Conservation (phyloP, 2,888 invertebrate species). For the Diaperis boleti region DNA sequence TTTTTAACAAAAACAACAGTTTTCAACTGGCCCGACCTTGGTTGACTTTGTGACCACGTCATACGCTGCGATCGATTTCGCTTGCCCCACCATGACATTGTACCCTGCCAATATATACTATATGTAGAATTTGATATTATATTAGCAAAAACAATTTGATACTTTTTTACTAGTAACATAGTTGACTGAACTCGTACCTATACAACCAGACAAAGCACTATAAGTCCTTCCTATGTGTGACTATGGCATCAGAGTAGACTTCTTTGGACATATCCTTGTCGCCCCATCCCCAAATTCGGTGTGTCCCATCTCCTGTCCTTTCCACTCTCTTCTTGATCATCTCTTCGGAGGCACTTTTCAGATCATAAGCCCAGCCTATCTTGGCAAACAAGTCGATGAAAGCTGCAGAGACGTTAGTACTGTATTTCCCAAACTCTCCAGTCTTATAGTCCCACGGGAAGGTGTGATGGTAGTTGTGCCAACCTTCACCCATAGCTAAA, state of each 20-base stretch:
- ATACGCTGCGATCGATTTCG: no score
- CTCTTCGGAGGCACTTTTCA: constrained; percentile 82
- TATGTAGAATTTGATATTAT: no score
- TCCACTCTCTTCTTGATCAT: constrained; percentile 77
- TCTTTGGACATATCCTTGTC: constrained; percentile 73
- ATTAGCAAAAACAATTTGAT: no score
- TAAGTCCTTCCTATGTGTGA: constrained; percentile 51
- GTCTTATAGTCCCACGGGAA: constrained; percentile 91
- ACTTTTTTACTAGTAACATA: no score
- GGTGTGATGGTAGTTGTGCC: constrained; percentile 89
- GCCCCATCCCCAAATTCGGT: constrained; percentile 83
- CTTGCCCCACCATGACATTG: no score
- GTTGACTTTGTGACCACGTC: no score
- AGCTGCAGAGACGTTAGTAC: constrained; percentile 79
- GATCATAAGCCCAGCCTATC: constrained; percentile 89
- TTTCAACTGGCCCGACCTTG: no score
- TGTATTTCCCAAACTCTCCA: constrained; percentile 80
- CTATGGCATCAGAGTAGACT: constrained; percentile 58
- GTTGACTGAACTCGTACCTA: no score
- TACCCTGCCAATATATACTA: no score
- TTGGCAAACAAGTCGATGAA: constrained; percentile 86
- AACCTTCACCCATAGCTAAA: constrained; percentile 76
- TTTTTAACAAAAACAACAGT: no score
- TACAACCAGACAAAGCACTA: no score
- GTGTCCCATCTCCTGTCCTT: constrained; percentile 56